These are phyloP conservation scores for Chrysolina oricalcia DNA, from an alignment of 2,888 invertebrate genomes.

Conservation along the genomic window DNA sequence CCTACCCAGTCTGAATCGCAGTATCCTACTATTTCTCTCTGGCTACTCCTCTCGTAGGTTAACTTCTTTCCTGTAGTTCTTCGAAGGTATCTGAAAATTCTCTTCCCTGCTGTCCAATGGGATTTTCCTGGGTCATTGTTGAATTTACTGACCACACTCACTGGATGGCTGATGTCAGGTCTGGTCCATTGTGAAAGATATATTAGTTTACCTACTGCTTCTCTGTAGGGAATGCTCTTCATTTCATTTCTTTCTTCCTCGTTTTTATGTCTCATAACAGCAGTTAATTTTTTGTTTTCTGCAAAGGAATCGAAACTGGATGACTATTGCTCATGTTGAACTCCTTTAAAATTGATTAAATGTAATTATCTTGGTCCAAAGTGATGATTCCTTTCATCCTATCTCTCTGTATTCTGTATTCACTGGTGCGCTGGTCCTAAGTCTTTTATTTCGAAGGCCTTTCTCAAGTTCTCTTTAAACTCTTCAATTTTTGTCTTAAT, in stretches of 20 bases:
- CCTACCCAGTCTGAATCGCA: constrained; percentile 29
- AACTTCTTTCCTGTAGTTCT: constrained; percentile 17
- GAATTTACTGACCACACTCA: background rate
- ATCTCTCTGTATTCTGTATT: no score
- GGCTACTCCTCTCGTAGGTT: background rate
- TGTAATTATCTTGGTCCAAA: no score
- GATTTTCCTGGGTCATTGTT: background rate
- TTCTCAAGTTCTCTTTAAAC: constrained; percentile 20
- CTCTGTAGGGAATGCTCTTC: constrained; percentile 36
- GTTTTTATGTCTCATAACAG: constrained; percentile 9
- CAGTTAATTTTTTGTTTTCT: constrained; percentile 23
- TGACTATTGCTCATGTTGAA: constrained; percentile 31
- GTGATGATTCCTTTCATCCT: no score
- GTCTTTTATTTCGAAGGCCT: no score
- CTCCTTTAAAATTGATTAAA: constrained; percentile 22
- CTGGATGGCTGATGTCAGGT: background rate
- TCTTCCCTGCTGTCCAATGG: background rate
- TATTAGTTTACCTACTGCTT: constrained; percentile 38
- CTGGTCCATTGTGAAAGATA: background rate
- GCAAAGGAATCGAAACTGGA: constrained; percentile 32
- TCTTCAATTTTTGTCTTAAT: constrained; percentile 1
- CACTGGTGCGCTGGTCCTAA: constrained; percentile 29
- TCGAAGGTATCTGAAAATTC: background rate
- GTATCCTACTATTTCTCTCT: constrained; percentile 16
- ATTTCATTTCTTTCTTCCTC: constrained; percentile 8